Evolutionary conservation across 2,797 vertebrate genomes (phyloP), one percentile per base, ranked within the genome.

Genomic region (Gymnoscopelus microlampas): DNA sequence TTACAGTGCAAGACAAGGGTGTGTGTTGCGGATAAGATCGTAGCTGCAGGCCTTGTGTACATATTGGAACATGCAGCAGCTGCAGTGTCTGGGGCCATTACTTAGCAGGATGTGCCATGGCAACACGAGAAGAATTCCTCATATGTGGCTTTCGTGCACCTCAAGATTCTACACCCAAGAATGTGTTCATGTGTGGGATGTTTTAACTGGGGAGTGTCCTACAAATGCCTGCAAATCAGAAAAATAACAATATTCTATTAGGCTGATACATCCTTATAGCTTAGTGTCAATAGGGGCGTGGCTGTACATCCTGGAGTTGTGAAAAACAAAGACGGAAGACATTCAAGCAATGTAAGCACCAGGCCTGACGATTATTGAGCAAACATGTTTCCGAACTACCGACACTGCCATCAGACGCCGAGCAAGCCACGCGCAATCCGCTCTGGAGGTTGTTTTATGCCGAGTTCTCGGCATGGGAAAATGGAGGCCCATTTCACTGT

Each of bases 1-100:
- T 77, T 65, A 71, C 57, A 66, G 66, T 50, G 24, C 48, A 64
- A 66, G 64, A 71, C 55, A 64, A 12, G 49, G 12, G 61, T 10
- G 48, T 11, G 60, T 29, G 64, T 67, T 69, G 70, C 3, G 9
- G 68, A 70, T 71, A 58, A 24, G 23, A 32, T 50, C 3, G 15
- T 44, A 77, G 69, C 66, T 73, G 53, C 11, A n/a, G 65, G 70
- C 74, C 19, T 69, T 60, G 63, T 77, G 72, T 69, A 68, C 64
- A 81, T 66, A 81, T 67, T 79, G 73, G 75, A 79, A 74, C 72
- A 62, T 60, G 70, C 72, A 84, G 87, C 85, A 88, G 82, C 84
- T 84, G 85, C 44, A 63, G 74, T 54, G 24, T 73, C 70, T 19
- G 71, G 66, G 58, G 59, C 66, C 44, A 35, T 76, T 66, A 74